Percentiles rank a stretch among this genome's conserved stretches.
These are phyloP conservation scores for Brachymystax lenok DNA, from an alignment of 2,797 vertebrate genomes.

Conservation along the genomic window DNA sequence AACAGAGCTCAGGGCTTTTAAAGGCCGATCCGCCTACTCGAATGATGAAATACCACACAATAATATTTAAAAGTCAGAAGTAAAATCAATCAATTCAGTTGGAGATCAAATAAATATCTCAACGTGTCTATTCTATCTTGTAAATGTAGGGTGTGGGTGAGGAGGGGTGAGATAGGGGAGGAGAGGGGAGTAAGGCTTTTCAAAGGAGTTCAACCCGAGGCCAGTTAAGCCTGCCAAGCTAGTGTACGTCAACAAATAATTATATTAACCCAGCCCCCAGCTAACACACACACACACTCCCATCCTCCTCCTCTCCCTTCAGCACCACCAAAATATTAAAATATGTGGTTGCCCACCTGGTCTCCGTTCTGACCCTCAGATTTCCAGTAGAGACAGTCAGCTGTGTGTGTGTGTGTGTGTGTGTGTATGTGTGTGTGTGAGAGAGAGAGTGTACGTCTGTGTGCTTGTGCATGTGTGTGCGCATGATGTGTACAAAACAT, in stretches of 20 bases:
- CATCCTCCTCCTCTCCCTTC: conserved; percentile 19
- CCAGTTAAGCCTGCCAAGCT: conserved; percentile 56
- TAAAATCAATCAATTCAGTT: conserved; percentile 15
- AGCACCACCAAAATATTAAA: conserved; percentile 24
- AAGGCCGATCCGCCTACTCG: neutral
- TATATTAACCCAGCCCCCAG: conserved; percentile 48
- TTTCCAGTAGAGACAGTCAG: conserved; percentile 38
- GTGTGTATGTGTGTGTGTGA: too few relatives aligned
- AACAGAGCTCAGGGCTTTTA: conserved; percentile 31
- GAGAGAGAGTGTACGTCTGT: too few relatives aligned
- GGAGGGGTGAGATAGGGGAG: neutral
- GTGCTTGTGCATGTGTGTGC: too few relatives aligned
- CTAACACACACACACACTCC: conserved; percentile 17
- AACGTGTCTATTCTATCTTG: conserved; percentile 39
- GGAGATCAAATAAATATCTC: conserved; percentile 41
- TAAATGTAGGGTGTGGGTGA: conserved; percentile 26
- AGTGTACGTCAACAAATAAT: conserved; percentile 59
- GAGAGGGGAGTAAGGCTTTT: conserved; percentile 16
- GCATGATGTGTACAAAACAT: too few relatives aligned
- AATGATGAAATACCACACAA: neutral
- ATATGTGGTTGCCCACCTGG: conserved; percentile 30
- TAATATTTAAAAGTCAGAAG: conserved; percentile 24
- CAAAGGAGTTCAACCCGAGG: conserved; percentile 46
- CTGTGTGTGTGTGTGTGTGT: too few relatives aligned
- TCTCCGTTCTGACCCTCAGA: conserved; percentile 45